Evolutionary conservation across 64 coral and sea anemone genomes (phyloP).

Genomic region (Montipora sp.): DNA sequence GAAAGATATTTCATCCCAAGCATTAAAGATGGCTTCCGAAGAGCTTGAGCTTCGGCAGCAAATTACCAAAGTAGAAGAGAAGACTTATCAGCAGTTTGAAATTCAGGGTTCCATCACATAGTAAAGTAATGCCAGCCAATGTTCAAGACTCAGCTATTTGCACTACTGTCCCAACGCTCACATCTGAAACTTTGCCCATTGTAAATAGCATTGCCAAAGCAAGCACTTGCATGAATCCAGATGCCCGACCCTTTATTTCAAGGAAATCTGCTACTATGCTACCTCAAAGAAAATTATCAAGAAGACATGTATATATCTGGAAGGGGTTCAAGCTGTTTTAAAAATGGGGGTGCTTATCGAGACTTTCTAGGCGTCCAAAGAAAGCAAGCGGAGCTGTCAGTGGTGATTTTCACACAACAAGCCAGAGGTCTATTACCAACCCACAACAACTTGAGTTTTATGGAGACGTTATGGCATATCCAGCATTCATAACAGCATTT

Average conservation of each 20-base stretch:
- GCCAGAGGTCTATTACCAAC: slow-evolving; percentile 55
- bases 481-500: slow-evolving; percentile 68
- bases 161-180: too few species aligned
- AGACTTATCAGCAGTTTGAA: too few species aligned
- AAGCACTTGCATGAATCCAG: slow-evolving; percentile 13
- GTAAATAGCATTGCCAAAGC: too few species aligned
- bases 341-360: not conserved
- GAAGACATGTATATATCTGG: not conserved
- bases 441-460: slow-evolving; percentile 38
- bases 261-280: not conserved
- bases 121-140: too few species aligned
- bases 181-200: too few species aligned
- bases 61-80: too few species aligned
- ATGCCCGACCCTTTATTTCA: not conserved
- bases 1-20: not conserved
- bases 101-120: too few species aligned
- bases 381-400: slow-evolving; percentile 61
- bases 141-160: too few species aligned
- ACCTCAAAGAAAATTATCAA: not conserved
- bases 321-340: not conserved
- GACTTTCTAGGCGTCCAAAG: slow-evolving; percentile 51
- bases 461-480: slow-evolving; percentile 51
- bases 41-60: too few species aligned
- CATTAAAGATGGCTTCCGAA: too few species aligned
- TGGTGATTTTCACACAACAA: slow-evolving; percentile 55